Evolutionary conservation across 2,888 invertebrate genomes (phyloP), one percentile per base, ranked within the genome.

Genomic region (Drosophila prolongata): DNA sequence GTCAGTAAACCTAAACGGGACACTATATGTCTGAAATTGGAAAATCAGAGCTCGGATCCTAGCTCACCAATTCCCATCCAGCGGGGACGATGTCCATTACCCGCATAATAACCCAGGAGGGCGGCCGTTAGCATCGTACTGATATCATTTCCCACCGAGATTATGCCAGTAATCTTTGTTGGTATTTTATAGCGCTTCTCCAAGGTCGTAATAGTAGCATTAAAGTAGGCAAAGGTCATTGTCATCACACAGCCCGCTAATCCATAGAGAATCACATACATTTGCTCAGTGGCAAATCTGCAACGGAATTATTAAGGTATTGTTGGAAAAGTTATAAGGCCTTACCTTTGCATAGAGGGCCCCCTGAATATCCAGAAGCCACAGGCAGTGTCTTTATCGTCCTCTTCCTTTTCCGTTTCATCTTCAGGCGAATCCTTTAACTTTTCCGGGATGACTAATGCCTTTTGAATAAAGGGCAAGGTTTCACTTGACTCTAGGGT

Each of bases 141-240:
- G 76, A 96, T 94, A 90, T 96, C 95, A 90, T 96, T 95, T 11
- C 95, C 96, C 52, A 95, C 94, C 60, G 95, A 94, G 81, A 95
- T 95, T 72, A 95, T 92, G 64, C 95, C 95, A 67, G 95, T 94
- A 3, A 94, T 95, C 87, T 94, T 93, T 46, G 95, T 95, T 5
- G 95, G 95, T 82, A 95, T 95, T 89, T 95, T 95, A 89, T 95
- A 95, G 78, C 95, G 93, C 88, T 95, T 95, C 89, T 95, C 95
- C 77, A 95, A 91, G 1, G 95, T 95, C 35, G 95, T 95, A 61
- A 95, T 94, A 5, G 95, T 95, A 6, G 95, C 95, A 79, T 95
- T 95, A 83, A 95, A 95, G 86, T 95, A 95, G 0, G 95, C 94
- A 85, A 94, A 94, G 64, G 94, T 94, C 77, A 95, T 95, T 6